phyloP scores from a whole-genome alignment of 2,888 invertebrate species.

The Rhorus exstirpatorius region DNA sequence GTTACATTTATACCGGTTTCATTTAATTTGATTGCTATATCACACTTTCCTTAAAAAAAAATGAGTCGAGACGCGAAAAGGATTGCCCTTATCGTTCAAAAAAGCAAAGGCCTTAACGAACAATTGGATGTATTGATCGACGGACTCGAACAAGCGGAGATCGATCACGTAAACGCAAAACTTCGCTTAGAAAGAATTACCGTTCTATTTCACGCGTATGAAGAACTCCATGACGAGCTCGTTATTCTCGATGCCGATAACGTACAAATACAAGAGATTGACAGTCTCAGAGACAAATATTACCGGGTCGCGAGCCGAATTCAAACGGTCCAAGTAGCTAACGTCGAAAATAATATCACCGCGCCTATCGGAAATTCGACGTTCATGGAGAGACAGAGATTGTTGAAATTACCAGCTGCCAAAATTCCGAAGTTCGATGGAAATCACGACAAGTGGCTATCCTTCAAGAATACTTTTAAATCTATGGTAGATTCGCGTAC shows the following conservation, averaged over 20 bases:
- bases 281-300: slow-evolving; percentile 14
- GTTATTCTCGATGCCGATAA: slow-evolving; percentile 20
- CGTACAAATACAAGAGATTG: slow-evolving; percentile 8
- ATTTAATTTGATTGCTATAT: too few relatives aligned
- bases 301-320: slow-evolving; percentile 9
- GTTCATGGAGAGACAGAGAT: slow-evolving; percentile 41
- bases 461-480: slow-evolving; percentile 59
- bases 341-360: neutral
- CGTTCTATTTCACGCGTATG: slow-evolving; percentile 20
- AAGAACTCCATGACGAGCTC: slow-evolving; percentile 28
- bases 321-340: neutral
- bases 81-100: slow-evolving; percentile 20
- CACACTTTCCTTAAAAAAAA: neutral
- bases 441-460: slow-evolving; percentile 61
- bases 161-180: slow-evolving; percentile 8
- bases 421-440: slow-evolving; percentile 69
- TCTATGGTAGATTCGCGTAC: slow-evolving; percentile 61
- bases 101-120: slow-evolving; percentile 27
- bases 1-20: too few relatives aligned
- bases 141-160: slow-evolving; percentile 1
- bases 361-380: slow-evolving; percentile 44
- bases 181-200: slow-evolving; percentile 28
- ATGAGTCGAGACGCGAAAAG: slow-evolving; percentile 22
- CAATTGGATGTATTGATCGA: slow-evolving; percentile 22
- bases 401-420: slow-evolving; percentile 50